phyloP scores from a whole-genome alignment of 2,888 invertebrate species.

The Rhogogaster chlorosoma region DNA sequence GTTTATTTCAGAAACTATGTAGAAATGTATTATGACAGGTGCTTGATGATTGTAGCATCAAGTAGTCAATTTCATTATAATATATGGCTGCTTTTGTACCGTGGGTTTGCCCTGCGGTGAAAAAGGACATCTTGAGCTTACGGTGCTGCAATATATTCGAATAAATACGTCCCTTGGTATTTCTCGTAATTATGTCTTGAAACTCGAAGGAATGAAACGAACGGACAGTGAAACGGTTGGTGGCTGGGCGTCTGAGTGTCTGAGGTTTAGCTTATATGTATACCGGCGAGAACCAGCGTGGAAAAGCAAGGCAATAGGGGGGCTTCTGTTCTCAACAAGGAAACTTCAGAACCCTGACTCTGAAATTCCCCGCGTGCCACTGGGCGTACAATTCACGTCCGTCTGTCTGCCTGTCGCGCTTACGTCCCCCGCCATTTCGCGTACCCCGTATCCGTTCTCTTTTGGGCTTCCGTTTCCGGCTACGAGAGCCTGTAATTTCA shows the following conservation, averaged over 20 bases:
- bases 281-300: constrained; percentile 14
- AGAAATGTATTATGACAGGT: too few species aligned
- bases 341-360: constrained; percentile 32
- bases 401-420: constrained; percentile 21
- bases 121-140: not conserved
- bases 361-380: constrained; percentile 47
- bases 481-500: constrained; percentile 24
- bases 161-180: constrained; percentile 42
- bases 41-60: not conserved
- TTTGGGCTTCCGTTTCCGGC: constrained; percentile 39
- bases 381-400: constrained; percentile 43
- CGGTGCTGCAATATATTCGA: not conserved
- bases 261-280: constrained; percentile 38
- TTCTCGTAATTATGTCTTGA: constrained; percentile 47
- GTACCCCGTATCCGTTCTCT: constrained; percentile 46
- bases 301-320: constrained; percentile 11
- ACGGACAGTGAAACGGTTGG: constrained; percentile 38
- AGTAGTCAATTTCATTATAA: not conserved
- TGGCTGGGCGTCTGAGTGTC: constrained; percentile 32
- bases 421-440: constrained; percentile 28
- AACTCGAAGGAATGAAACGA: constrained; percentile 32
- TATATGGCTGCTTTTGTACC: not conserved
- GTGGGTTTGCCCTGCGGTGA: not conserved
- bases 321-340: not conserved
- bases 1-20: not conserved